These are phyloP conservation scores for Limnephilus rhombicus DNA, from an alignment of 2,888 invertebrate species.

Conservation along the genomic window DNA sequence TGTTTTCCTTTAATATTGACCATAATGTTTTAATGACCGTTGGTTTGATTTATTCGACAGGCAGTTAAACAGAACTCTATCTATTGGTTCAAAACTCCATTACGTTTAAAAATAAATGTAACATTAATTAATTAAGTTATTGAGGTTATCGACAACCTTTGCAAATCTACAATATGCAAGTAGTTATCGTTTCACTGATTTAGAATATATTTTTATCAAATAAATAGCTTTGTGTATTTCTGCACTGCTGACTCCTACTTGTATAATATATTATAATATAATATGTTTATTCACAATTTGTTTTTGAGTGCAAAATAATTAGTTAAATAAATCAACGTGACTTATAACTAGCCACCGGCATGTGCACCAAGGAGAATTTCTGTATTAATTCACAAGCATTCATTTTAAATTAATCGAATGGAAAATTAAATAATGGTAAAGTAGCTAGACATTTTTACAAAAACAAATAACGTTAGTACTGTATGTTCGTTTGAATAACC, in stretches of 20 bases:
- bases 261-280: not conserved
- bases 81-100: not conserved
- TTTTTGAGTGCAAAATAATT: constrained; percentile 36
- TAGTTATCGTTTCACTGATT: constrained; percentile 54
- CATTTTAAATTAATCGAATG: constrained; percentile 2
- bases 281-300: constrained; percentile 32
- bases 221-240: constrained; percentile 50
- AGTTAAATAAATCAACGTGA: constrained; percentile 29
- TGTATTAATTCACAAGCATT: constrained; percentile 42
- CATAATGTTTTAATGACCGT: constrained; percentile 5
- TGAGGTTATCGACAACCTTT: constrained; percentile 48
- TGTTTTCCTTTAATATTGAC: constrained; percentile 41
- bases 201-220: constrained; percentile 61
- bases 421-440: not conserved
- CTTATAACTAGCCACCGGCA: constrained; percentile 30
- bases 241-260: constrained; percentile 9
- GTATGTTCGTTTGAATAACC: too few relatives aligned
- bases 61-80: constrained; percentile 33
- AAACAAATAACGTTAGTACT: not conserved
- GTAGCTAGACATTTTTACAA: not conserved
- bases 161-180: constrained; percentile 29
- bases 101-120: constrained; percentile 43
- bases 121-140: constrained; percentile 44
- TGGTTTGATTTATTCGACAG: constrained; percentile 30
- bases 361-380: not conserved